Evolutionary conservation across 2,797 vertebrate species (phyloP).

Genomic region (Intellagama lesueurii): DNA sequence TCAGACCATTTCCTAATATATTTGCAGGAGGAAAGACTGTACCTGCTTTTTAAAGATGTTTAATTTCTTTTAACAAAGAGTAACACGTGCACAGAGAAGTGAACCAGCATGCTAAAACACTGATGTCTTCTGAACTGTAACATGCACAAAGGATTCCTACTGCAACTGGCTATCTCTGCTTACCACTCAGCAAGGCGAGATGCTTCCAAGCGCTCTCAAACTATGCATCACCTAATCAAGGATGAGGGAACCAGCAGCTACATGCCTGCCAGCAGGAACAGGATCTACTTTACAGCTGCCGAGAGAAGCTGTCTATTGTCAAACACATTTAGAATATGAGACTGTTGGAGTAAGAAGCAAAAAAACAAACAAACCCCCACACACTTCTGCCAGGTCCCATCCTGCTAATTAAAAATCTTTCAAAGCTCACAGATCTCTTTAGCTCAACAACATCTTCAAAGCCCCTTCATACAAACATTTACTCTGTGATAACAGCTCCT

Average conservation of each 20-base stretch:
- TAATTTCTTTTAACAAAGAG: neutral
- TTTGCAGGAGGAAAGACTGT: conserved; percentile 1
- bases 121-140: neutral
- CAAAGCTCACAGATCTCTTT: neutral
- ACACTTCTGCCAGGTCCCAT: neutral
- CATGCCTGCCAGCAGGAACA: neutral
- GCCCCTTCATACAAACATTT: neutral
- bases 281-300: neutral
- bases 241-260: neutral
- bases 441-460: neutral
- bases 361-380: too few relatives aligned
- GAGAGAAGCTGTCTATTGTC: neutral
- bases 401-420: neutral
- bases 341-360: too few relatives aligned
- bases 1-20: conserved; percentile 5
- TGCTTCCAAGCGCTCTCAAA: neutral
- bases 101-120: neutral
- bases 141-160: neutral
- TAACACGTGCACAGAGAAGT: neutral
- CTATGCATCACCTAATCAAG: conserved; percentile 22
- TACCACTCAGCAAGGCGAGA: conserved; percentile 11
- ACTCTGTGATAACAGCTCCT: neutral
- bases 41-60: neutral
- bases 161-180: accelerated
- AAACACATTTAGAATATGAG: neutral